Base-by-base conservation (phyloP, 2,113 vertebrate genomes). In the Vidua chalybeata region DNA sequence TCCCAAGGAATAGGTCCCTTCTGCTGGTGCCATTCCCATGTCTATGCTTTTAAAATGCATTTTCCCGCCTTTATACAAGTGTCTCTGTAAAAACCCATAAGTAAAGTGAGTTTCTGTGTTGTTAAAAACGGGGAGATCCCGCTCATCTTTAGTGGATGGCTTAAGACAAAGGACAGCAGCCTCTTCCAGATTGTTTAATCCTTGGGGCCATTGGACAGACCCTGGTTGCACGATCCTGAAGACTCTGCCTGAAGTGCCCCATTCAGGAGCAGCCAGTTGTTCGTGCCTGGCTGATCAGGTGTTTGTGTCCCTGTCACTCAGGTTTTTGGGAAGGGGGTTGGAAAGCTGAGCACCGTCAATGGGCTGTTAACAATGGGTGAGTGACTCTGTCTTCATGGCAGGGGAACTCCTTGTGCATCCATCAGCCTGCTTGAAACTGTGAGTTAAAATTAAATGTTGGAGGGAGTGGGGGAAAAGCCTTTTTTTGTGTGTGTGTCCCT, bases 191-290 rank as follows among this genome's bases (percentile, higher is more conserved):
- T 30, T 31, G 39, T 37, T 86, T 46, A 35, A 35, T 59, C 5
- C 0, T 18, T 2, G 0, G 43, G 39, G 27, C 43, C 18, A 2
- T 39, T 24, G 11, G 45, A 54, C 33, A 61, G 18, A 19, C 13
- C 31, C 15, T 62, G 31, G 2, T 15, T 66, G 30, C 11, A 5
- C 23, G 8, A 33, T 73, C n/a, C 30, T 52, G 5, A 6, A 37
- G 49, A 37, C 48, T 69, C 17, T 37, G 69, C 16, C 43, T 61
- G 15, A 52, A 63, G 11, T 76, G 43, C 24, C 67, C 48, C 24
- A 11, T 35, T 84, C 26, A 15, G 10, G 19, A 52, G 21, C 28
- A 59, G 33, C 31, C 6, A 2, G 3, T 41, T 63, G 26, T n/a
- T 62, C 15, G 18, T 68, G 63, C 56, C 48, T 54, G 62, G 54